Conservation (phyloP, 2,797 vertebrate species). For the Dromococcyx pavoninus region DNA sequence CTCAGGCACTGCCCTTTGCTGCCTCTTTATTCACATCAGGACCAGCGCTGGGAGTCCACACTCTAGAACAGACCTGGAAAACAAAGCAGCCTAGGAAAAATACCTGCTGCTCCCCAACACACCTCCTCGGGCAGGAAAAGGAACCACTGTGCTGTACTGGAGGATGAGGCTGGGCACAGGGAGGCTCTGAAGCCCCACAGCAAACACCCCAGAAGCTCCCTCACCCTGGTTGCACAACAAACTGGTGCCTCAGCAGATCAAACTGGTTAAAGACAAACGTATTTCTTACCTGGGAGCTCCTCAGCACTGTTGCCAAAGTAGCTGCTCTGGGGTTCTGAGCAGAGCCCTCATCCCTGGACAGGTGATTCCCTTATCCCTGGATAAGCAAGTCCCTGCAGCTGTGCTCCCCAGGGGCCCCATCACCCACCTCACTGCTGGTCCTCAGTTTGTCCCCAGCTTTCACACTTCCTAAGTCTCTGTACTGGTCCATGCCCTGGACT, state of each 20-base stretch:
- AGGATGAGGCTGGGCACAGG: not conserved
- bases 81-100: not conserved
- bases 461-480: fast-evolving
- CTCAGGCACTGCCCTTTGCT: not conserved
- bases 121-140: not conserved
- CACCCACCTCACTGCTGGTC: fast-evolving
- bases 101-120: not conserved
- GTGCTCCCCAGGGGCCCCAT: not conserved
- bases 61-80: not conserved
- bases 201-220: not conserved
- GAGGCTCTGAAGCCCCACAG: not conserved
- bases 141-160: fast-evolving
- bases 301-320: fast-evolving
- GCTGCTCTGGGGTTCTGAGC: not conserved
- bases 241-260: not conserved
- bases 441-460: fast-evolving
- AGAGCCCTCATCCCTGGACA: not conserved
- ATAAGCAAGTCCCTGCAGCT: not conserved
- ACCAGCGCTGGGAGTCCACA: fast-evolving
- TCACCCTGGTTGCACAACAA: fast-evolving
- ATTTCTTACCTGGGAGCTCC: not conserved
- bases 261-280: fast-evolving
- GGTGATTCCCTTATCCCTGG: not conserved
- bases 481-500: no score
- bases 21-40: fast-evolving